Evolutionary conservation across 2,797 vertebrate genomes (phyloP).

Genomic region (Arctocebus calabarensis): DNA sequence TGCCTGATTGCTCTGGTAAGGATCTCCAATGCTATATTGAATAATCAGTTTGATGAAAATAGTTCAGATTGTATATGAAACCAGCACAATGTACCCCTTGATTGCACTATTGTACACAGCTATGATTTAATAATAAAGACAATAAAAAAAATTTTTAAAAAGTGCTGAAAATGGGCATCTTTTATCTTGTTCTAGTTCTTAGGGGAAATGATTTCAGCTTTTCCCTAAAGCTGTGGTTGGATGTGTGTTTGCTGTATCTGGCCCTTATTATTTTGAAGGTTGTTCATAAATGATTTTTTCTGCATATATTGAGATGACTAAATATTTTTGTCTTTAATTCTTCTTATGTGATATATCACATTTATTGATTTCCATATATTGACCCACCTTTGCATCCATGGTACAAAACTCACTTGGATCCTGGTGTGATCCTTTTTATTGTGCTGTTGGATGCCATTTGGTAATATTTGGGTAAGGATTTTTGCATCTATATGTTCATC

Average conservation of each 20-base stretch:
- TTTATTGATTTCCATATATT: background rate
- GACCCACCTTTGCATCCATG: background rate
- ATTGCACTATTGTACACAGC: too few species aligned
- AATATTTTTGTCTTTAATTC: background rate
- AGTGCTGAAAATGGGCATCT: background rate
- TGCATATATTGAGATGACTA: background rate
- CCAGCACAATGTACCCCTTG: too few species aligned
- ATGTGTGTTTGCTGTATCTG: background rate
- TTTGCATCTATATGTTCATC: background rate
- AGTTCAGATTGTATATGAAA: too few species aligned
- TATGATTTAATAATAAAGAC: too few species aligned
- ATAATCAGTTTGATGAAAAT: too few species aligned
- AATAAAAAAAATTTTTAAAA: too few species aligned
- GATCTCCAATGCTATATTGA: background rate
- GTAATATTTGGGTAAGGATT: background rate
- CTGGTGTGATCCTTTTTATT: background rate
- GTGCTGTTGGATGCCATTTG: background rate
- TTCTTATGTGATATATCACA: background rate
- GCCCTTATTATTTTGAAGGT: background rate
- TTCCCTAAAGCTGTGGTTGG: background rate
- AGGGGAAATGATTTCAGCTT: background rate
- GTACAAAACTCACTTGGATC: background rate
- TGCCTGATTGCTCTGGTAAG: background rate
- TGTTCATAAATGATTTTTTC: background rate
- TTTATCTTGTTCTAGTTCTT: background rate